Conservation (phyloP, 2,113 vertebrate species). For the Cyprinus carpio region DNA sequence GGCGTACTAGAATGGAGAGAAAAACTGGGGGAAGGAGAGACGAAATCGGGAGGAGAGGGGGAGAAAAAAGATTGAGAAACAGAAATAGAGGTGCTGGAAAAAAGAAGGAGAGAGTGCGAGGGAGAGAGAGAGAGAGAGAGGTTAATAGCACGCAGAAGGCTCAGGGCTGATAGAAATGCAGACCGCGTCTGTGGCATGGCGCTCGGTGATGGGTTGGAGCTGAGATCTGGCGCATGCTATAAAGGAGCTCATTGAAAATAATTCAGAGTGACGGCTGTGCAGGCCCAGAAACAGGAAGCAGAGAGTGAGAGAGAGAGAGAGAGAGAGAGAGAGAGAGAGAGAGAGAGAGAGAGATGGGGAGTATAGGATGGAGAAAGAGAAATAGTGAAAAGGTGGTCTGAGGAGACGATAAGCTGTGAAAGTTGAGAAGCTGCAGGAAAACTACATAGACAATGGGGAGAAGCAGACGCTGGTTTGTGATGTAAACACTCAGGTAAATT, state of each 20-base stretch:
- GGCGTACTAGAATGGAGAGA: constrained; percentile 18
- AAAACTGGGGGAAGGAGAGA: constrained; percentile 1
- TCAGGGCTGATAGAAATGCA: constrained; percentile 87
- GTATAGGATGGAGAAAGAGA: constrained; percentile 26
- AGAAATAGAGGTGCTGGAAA: constrained; percentile 40
- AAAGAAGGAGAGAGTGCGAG: constrained; percentile 30
- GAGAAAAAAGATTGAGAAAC: constrained; percentile 37
- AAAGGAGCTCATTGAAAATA: constrained; percentile 94
- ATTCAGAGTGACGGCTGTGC: constrained; percentile 92
- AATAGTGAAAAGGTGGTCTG: constrained; percentile 58
- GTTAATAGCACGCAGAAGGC: constrained; percentile 87
- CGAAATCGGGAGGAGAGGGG: constrained; percentile 27
- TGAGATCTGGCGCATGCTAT: constrained; percentile 89
- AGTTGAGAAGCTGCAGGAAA: constrained; percentile 58
- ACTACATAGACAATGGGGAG: constrained; percentile 56
- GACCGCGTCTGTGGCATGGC: constrained; percentile 80
- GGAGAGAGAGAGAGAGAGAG: constrained; percentile 72
- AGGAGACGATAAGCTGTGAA: constrained; percentile 64
- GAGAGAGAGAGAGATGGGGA: constrained; percentile 24
- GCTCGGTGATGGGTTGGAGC: constrained; percentile 90
- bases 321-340: constrained; percentile 1
- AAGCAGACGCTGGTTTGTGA: constrained; percentile 13
- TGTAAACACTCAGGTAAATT: constrained; percentile 33
- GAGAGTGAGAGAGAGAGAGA: constrained; percentile 8
- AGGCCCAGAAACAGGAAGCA: constrained; percentile 73